phyloP scores from a whole-genome alignment of 2,888 invertebrate genomes.

The Agonopterix heracliana region DNA sequence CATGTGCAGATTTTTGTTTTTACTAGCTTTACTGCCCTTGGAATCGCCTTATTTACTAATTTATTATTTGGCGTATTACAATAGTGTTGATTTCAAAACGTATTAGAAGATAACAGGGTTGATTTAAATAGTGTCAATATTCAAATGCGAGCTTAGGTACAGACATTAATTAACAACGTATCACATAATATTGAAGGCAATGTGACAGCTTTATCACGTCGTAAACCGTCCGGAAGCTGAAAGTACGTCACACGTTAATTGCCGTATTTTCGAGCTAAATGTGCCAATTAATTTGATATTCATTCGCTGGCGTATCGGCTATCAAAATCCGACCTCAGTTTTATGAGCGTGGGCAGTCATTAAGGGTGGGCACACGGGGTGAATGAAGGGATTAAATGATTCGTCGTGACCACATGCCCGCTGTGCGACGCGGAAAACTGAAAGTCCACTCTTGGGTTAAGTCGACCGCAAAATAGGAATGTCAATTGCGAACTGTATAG shows the following conservation, averaged over 20 bases:
- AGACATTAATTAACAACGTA: too few relatives aligned
- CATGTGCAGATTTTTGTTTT: too few relatives aligned
- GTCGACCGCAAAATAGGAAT: not conserved
- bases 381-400: constrained; percentile 17
- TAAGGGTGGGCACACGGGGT: not conserved
- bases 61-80: too few relatives aligned
- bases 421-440: not conserved
- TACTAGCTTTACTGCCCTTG: too few relatives aligned
- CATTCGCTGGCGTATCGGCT: constrained; percentile 40
- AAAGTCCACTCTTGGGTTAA: not conserved
- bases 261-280: constrained; percentile 48
- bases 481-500: too few relatives aligned
- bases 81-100: too few relatives aligned
- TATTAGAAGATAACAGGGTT: too few relatives aligned
- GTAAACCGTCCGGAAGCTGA: constrained; percentile 37
- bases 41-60: too few relatives aligned
- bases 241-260: constrained; percentile 44
- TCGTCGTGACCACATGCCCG: constrained; percentile 6
- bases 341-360: constrained; percentile 22
- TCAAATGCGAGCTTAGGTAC: too few relatives aligned
- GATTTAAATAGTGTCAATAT: too few relatives aligned
- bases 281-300: constrained; percentile 53
- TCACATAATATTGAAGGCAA: constrained; percentile 27
- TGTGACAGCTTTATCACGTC: constrained; percentile 49
- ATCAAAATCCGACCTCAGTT: constrained; percentile 37